These are phyloP conservation scores for Dorcus hopei DNA, from an alignment of 2,888 invertebrate genomes.

Conservation along the genomic window DNA sequence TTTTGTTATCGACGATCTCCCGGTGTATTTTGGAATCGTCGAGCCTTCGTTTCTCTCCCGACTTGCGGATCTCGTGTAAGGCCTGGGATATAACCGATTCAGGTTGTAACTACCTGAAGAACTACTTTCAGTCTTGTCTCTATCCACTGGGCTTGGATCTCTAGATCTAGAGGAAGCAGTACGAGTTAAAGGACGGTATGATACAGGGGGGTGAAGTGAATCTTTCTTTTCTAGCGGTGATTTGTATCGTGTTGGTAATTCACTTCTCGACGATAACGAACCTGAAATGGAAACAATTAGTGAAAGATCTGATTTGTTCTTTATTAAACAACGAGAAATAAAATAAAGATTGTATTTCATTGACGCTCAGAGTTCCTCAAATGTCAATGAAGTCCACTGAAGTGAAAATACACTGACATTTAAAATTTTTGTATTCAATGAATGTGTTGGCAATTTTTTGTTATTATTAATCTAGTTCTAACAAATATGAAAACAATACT, in stretches of 20 bases:
- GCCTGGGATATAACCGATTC: slow-evolving; percentile 55
- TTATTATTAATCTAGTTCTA: no score
- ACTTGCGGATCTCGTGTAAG: slow-evolving; percentile 40
- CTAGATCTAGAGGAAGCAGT: slow-evolving; percentile 47
- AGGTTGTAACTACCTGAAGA: slow-evolving; percentile 55
- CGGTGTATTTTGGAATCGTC: slow-evolving; percentile 40
- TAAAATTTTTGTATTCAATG: no score
- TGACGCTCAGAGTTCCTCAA: no score
- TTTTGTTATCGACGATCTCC: slow-evolving; percentile 35
- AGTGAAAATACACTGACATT: no score
- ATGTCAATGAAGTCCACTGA: no score
- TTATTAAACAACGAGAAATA: neutral
- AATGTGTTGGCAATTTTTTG: no score
- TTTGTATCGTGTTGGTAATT: slow-evolving; percentile 29
- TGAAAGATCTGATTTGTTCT: neutral
- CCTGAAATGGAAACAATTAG: slow-evolving; percentile 16
- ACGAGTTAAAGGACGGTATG: slow-evolving; percentile 49
- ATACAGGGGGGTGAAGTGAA: slow-evolving; percentile 46
- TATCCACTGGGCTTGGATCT: slow-evolving; percentile 57
- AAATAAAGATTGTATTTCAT: neutral
- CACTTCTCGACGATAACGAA: slow-evolving; percentile 23
- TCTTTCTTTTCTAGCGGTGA: slow-evolving; percentile 28
- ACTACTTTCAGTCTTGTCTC: slow-evolving; percentile 45
- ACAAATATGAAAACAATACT: no score
- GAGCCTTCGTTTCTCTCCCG: slow-evolving; percentile 40